Conservation (phyloP, 2,888 invertebrate genomes). For the Plebejus melissa region DNA sequence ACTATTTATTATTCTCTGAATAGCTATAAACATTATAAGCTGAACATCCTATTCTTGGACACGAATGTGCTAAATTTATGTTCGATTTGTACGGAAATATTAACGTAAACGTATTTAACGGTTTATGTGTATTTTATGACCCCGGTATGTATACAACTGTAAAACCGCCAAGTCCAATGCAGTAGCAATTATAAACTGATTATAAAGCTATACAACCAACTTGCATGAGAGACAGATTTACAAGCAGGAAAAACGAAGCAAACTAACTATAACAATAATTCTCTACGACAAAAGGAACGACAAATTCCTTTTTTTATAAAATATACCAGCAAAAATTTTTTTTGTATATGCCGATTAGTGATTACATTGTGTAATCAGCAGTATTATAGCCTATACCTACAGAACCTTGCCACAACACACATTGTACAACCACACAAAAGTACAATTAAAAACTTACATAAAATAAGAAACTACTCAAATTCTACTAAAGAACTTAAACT, state of each 20-base stretch:
- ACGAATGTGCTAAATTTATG: conserved; percentile 9
- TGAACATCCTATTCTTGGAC: conserved; percentile 5
- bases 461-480: not conserved
- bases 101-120: not conserved
- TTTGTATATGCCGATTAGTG: too few relatives aligned
- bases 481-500: not conserved
- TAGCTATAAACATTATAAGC: not conserved
- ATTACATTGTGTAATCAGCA: too few relatives aligned
- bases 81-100: conserved; percentile 21
- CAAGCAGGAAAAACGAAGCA: not conserved
- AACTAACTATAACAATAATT: not conserved
- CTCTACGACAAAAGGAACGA: too few relatives aligned
- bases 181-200: not conserved
- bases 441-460: too few relatives aligned
- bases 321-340: too few relatives aligned
- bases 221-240: not conserved
- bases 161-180: not conserved
- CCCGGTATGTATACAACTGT: not conserved
- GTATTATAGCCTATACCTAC: too few relatives aligned
- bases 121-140: conserved; percentile 6
- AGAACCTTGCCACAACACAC: too few relatives aligned
- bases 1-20: not conserved
- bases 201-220: not conserved
- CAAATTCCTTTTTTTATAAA: too few relatives aligned
- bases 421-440: too few relatives aligned